Conservation (phyloP, 2,113 vertebrate genomes). For the Tympanuchus pallidicinctus region DNA sequence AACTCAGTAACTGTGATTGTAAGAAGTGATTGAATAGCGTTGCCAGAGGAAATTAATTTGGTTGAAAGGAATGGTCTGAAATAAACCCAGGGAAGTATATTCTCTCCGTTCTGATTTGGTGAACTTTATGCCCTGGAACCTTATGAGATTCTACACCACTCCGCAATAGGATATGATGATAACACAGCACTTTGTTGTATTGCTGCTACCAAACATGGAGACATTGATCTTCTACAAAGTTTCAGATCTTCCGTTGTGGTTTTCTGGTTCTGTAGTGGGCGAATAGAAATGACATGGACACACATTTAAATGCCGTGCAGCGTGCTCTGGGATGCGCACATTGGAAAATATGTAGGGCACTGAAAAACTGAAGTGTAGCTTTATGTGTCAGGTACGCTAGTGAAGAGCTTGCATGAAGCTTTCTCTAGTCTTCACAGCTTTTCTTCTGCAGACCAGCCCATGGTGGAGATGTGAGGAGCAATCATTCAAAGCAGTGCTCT, state of each 20-base stretch:
- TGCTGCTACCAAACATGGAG: not conserved
- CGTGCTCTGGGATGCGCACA: not conserved
- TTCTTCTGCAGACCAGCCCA: not conserved
- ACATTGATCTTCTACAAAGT: fast-evolving
- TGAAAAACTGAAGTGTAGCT: not conserved
- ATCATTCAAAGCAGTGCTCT: not conserved
- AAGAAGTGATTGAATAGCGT: not conserved
- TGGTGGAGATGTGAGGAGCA: not conserved
- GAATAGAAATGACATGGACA: not conserved
- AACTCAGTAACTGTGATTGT: not conserved
- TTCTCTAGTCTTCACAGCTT: not conserved
- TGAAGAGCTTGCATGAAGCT: not conserved
- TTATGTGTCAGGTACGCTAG: fast-evolving
- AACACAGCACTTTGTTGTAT: not conserved
- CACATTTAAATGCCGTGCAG: not conserved
- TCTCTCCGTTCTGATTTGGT: not conserved
- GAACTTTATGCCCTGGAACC: not conserved
- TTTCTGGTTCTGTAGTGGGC: not conserved
- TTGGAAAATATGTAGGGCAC: not conserved
- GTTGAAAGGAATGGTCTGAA: not conserved
- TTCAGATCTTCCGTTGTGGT: not conserved
- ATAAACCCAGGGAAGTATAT: not conserved
- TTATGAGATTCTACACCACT: not conserved
- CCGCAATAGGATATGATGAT: not conserved
- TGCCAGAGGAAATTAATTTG: not conserved